Evolutionary conservation across 2,113 vertebrate genomes (phyloP), one percentile per base, ranked within the genome.

Genomic region (Haemorhous mexicanus): DNA sequence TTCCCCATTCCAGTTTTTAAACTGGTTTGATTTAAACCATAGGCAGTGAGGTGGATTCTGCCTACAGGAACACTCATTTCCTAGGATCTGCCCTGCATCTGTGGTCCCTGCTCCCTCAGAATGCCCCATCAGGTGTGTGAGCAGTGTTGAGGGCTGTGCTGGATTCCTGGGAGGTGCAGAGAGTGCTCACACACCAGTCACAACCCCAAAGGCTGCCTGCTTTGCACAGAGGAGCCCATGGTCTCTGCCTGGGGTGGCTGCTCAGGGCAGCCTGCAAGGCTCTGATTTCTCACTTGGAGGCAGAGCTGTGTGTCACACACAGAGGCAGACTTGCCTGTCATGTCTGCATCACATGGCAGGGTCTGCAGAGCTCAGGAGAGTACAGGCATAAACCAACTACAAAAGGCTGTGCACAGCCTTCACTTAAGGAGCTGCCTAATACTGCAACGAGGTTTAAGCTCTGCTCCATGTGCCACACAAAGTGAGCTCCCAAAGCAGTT

Each of bases 301-400:
- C 32, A 46, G 11, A 37, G 30, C 32, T 23, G 0, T 2, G 1
- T 27, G 13, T 6, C 76, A n/a, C 7, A 32, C 24, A 27, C 49
- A 32, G 28, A 53, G 52, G 52, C 52, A 72, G 32, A 22, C 3
- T 1, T 15, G 7, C 13, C 13, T 15, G 17, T 4, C 39, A 2
- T 3, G 5, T 3, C 28, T 5, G 9, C 33, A 41, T 14, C 79
- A 18, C 5, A 8, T 1, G 5, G 11, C 20, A 64, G 46, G 56
- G 19, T 27, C 44, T 14, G 5, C 30, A 47, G 11, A 59, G 56
- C 47, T 59, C 50, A 35, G 43, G 3, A 33, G 10, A 33, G 52
- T 2, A 49, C 50, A 15, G 11, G n/a, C 28, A 49, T n/a, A 4
- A 43, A 32, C 2, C 6, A 56, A 27, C 27, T 43, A 11, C 1